Evolutionary conservation across 2,888 invertebrate genomes (phyloP).

Genomic region (Agrotis puta): DNA sequence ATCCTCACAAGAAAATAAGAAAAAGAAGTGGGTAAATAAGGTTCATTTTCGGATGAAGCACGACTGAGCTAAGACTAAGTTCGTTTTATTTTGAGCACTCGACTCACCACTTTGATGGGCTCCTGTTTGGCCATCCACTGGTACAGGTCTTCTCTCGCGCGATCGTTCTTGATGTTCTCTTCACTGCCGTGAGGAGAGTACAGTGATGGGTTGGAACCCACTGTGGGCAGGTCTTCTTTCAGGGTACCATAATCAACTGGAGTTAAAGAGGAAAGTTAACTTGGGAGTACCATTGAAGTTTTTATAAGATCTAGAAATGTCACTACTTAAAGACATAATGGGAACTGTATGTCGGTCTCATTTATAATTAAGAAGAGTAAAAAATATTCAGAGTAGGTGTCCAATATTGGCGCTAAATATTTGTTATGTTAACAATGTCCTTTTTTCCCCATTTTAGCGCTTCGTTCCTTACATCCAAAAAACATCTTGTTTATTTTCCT

Average conservation of each 20-base stretch:
- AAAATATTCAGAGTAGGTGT: background rate
- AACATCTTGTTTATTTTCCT: background rate
- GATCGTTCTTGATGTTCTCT: conserved; percentile 89
- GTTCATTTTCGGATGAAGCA: no score
- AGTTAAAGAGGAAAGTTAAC: conserved; percentile 1
- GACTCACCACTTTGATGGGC: conserved; percentile 86
- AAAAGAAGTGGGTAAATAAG: no score
- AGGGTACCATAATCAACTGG: conserved; percentile 93
- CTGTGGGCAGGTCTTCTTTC: conserved; percentile 92
- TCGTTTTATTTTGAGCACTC: no score
- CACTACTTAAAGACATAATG: background rate
- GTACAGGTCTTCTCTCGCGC: conserved; percentile 96
- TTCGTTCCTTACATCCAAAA: background rate
- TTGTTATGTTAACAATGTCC: no score
- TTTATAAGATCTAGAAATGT: background rate
- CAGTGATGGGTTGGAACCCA: conserved; percentile 93
- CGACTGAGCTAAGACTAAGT: no score
- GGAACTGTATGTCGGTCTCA: background rate
- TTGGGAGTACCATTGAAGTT: background rate
- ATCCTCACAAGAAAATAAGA: no score
- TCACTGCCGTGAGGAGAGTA: conserved; percentile 89
- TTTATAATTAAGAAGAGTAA: background rate
- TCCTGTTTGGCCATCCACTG: conserved; percentile 99
- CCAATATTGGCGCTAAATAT: no score
- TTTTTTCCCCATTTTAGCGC: background rate